Percentiles rank a stretch among this genome's conserved stretches.
Evolutionary conservation across 2,113 vertebrate genomes (phyloP).

Genomic region (Eptesicus fuscus): DNA sequence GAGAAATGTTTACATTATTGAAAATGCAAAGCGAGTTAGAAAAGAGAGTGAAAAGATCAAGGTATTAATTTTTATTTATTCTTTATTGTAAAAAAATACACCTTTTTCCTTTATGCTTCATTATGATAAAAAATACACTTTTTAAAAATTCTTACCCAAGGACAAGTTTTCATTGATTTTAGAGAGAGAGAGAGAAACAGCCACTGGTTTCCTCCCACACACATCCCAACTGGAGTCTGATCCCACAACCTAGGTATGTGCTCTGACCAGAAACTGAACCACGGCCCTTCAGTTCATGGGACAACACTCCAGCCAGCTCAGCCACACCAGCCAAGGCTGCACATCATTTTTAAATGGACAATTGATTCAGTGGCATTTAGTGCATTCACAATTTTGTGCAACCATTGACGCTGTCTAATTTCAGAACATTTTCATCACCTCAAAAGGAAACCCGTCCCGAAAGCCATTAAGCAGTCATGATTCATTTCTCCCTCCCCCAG

Average conservation of each 20-base stretch:
- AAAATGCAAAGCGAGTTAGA: conserved; percentile 84
- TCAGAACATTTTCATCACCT: neutral
- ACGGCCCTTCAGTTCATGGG: neutral
- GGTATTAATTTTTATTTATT: conserved; percentile 81
- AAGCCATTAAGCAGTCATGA: neutral
- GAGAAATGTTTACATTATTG: conserved; percentile 90
- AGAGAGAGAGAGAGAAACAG: neutral
- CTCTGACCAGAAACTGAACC: neutral
- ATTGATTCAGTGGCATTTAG: neutral
- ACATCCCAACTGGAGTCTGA: neutral
- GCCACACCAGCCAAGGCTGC: neutral
- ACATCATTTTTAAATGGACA: neutral
- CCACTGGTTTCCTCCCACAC: neutral
- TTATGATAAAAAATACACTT: neutral
- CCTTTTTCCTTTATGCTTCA: neutral
- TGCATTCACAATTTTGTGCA: neutral
- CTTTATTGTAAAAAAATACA: neutral
- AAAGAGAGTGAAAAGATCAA: conserved; percentile 96
- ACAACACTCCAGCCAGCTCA: neutral
- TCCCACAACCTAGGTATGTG: neutral
- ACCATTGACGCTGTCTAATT: neutral
- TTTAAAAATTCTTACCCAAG: neutral
- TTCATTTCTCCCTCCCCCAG: neutral
- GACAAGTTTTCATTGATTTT: neutral
- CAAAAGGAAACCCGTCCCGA: neutral